phyloP scores from a whole-genome alignment of 2,888 invertebrate genomes.

The Galeruca laticollis region DNA sequence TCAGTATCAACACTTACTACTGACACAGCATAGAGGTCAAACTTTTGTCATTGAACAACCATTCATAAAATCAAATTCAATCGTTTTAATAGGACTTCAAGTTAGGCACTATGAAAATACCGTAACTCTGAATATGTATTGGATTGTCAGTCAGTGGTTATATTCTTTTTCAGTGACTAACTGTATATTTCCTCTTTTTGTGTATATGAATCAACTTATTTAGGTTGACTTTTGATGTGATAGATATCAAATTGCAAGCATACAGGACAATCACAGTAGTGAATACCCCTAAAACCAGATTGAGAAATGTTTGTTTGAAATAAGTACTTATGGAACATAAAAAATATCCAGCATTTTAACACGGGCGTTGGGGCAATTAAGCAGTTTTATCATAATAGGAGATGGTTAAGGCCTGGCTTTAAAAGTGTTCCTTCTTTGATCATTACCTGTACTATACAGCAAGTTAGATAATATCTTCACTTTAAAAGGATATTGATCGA shows the following conservation, averaged over 20 bases:
- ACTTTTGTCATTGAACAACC: slow-evolving; percentile 35
- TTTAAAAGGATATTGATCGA: slow-evolving; percentile 24
- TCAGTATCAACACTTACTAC: slow-evolving; percentile 13
- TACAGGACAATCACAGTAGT: slow-evolving; percentile 14
- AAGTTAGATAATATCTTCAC: slow-evolving; percentile 18
- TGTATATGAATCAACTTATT: slow-evolving; percentile 29
- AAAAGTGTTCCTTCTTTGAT: slow-evolving; percentile 13
- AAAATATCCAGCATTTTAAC: too few relatives aligned
- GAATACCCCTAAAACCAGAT: not conserved
- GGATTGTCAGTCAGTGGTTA: slow-evolving; percentile 39
- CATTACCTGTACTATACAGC: slow-evolving; percentile 14
- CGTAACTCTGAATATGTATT: slow-evolving; percentile 46
- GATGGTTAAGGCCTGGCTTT: not conserved
- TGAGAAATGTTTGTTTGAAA: not conserved
- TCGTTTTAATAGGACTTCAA: slow-evolving; percentile 37
- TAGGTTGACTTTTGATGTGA: slow-evolving; percentile 33
- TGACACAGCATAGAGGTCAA: slow-evolving; percentile 33
- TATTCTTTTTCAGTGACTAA: slow-evolving; percentile 34
- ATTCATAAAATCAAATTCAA: slow-evolving; percentile 36
- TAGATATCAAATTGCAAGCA: slow-evolving; percentile 14
- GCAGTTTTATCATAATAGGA: not conserved
- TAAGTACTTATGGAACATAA: too few relatives aligned
- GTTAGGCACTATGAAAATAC: slow-evolving; percentile 48
- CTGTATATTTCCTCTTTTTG: slow-evolving; percentile 28
- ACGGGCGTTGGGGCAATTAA: too few relatives aligned